Conservation (phyloP, 1,140 invertebrate species). For the Trichomalopsis sarcophagae region DNA sequence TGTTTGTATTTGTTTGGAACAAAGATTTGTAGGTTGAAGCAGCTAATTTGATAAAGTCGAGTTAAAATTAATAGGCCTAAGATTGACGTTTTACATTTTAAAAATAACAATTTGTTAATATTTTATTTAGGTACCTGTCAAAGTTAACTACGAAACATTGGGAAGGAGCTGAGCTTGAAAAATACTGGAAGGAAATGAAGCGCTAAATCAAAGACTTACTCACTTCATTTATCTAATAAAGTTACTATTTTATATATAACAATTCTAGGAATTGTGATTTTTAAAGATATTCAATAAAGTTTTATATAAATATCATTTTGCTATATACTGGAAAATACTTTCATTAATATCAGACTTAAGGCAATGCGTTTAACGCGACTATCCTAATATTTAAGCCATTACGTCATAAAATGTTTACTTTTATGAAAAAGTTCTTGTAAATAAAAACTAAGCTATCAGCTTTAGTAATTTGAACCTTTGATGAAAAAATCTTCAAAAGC, state of each 20-base stretch:
- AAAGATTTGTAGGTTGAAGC: too few relatives aligned
- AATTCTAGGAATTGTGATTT: slow-evolving; percentile 1
- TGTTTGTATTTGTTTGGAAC: background rate
- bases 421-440: too few relatives aligned
- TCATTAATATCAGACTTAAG: background rate
- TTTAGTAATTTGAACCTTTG: background rate
- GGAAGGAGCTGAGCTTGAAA: slow-evolving; percentile 74
- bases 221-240: slow-evolving; percentile 17
- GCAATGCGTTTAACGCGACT: background rate
- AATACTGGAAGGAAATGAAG: slow-evolving; percentile 58
- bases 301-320: slow-evolving; percentile 1
- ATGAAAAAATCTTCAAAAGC: background rate
- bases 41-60: background rate
- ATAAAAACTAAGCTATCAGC: background rate
- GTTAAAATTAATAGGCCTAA: background rate
- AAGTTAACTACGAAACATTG: slow-evolving; percentile 71
- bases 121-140: slow-evolving; percentile 69
- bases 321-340: background rate
- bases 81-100: slow-evolving; percentile 34
- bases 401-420: background rate
- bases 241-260: background rate
- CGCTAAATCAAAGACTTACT: slow-evolving; percentile 20
- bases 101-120: slow-evolving; percentile 33
- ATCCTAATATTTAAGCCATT: too few relatives aligned
- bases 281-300: slow-evolving; percentile 10